These are phyloP conservation scores for Cotesia congregata DNA, from an alignment of 2,888 invertebrate genomes.

Conservation along the genomic window DNA sequence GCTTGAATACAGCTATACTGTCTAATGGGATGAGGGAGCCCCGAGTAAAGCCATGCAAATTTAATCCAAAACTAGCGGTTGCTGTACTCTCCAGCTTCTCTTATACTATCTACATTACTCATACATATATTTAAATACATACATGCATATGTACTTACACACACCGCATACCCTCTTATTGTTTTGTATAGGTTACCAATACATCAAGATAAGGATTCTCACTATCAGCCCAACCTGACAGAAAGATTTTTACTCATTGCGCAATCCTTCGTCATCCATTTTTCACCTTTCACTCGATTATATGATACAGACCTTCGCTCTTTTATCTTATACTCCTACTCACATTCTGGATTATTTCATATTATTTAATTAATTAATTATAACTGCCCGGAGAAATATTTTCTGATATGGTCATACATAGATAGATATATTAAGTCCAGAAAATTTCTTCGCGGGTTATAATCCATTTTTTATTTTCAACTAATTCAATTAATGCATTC, in stretches of 20 bases:
- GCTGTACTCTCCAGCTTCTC: not conserved
- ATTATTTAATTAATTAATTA: not conserved
- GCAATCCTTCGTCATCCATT: slow-evolving; percentile 16
- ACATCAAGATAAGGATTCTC: not conserved
- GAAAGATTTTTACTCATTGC: slow-evolving; percentile 23
- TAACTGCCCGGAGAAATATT: not conserved
- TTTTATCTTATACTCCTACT: not conserved
- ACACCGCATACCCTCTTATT: not conserved
- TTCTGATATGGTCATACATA: no score
- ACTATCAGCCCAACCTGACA: not conserved
- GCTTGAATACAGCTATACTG: slow-evolving; percentile 22
- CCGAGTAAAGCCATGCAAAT: slow-evolving; percentile 30
- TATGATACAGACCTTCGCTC: not conserved
- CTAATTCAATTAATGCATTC: not conserved
- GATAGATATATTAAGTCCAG: no score
- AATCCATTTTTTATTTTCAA: not conserved
- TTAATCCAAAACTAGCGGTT: slow-evolving; percentile 30
- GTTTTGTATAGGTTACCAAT: not conserved
- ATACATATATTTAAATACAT: not conserved
- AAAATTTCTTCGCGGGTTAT: no score
- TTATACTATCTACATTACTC: not conserved
- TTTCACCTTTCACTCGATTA: slow-evolving; percentile 11
- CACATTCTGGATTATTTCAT: not conserved
- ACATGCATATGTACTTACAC: not conserved
- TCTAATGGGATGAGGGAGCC: slow-evolving; percentile 29